phyloP scores from a whole-genome alignment of 2,113 vertebrate species.

The Protobothrops flavoviridis region DNA sequence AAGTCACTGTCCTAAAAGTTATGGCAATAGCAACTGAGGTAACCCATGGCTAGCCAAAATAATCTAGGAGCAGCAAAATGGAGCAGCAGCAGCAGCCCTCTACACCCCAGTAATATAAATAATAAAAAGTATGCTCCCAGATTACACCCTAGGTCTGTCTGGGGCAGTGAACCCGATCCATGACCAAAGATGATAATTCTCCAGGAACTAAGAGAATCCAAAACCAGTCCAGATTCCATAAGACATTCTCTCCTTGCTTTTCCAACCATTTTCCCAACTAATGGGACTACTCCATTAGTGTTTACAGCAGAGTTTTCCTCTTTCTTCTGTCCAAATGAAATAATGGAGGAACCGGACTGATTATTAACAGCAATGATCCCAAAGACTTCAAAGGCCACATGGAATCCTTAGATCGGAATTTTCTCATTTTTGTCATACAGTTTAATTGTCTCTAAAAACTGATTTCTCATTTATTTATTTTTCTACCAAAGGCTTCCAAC shows the following conservation, averaged over 20 bases:
- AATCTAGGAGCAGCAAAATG: background rate
- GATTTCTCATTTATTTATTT: background rate
- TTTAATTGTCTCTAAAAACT: background rate
- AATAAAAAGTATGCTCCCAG: background rate
- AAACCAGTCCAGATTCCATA: background rate
- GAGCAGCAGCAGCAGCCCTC: background rate
- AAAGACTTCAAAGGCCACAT: background rate
- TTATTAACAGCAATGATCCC: background rate
- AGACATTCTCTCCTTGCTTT: background rate
- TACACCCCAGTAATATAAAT: background rate
- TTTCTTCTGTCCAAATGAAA: background rate
- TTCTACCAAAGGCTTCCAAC: background rate
- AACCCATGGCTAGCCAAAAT: background rate
- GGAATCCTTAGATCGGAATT: background rate
- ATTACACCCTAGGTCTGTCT: background rate
- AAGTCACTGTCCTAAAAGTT: background rate
- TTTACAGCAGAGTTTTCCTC: background rate
- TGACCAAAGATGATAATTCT: background rate
- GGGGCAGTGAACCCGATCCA: background rate
- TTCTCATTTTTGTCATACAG: background rate
- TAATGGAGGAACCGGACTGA: background rate
- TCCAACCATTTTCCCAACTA: background rate
- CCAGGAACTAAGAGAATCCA: background rate
- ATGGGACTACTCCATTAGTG: background rate
- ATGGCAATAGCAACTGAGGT: background rate